A percentile compares a stretch with the other conserved stretches of the same genome.
Evolutionary conservation across 2,888 invertebrate species (phyloP).

Genomic region (Galeopsomyia nigrocyanea): DNA sequence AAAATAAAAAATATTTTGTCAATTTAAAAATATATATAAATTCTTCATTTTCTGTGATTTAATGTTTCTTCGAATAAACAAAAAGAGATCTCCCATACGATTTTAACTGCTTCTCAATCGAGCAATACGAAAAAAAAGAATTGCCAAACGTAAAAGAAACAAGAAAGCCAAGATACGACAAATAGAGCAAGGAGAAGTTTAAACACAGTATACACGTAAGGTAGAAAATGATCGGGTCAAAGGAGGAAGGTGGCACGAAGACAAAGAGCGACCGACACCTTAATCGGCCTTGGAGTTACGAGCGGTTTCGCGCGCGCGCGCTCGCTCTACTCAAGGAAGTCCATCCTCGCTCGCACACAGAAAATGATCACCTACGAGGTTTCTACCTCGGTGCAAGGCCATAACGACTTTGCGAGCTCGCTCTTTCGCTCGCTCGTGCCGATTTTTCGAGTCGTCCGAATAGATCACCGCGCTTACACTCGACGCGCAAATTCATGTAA

Average conservation of each 20-base stretch:
- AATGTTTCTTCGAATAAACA: too few species aligned
- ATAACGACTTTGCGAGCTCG: background rate
- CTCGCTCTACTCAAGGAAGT: background rate
- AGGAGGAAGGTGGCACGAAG: background rate
- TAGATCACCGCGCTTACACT: conserved; percentile 54
- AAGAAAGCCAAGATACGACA: background rate
- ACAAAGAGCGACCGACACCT: conserved; percentile 15
- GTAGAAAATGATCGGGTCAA: too few species aligned
- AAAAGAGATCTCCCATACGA: too few species aligned
- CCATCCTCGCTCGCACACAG: conserved; percentile 1
- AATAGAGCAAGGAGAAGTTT: background rate
- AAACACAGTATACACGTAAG: too few species aligned
- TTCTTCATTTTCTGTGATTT: too few species aligned
- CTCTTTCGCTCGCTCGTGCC: background rate
- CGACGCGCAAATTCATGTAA: conserved; percentile 64
- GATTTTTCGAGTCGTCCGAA: conserved; percentile 25
- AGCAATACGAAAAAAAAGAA: background rate
- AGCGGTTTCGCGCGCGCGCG: conserved; percentile 3
- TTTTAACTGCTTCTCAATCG: too few species aligned
- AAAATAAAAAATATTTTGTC: background rate
- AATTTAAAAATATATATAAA: background rate
- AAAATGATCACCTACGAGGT: conserved; percentile 26
- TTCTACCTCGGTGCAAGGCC: background rate
- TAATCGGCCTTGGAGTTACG: conserved; percentile 20
- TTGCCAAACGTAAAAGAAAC: background rate